Evolutionary conservation across 1,140 invertebrate genomes (phyloP).

Genomic region (Tribolium madens): DNA sequence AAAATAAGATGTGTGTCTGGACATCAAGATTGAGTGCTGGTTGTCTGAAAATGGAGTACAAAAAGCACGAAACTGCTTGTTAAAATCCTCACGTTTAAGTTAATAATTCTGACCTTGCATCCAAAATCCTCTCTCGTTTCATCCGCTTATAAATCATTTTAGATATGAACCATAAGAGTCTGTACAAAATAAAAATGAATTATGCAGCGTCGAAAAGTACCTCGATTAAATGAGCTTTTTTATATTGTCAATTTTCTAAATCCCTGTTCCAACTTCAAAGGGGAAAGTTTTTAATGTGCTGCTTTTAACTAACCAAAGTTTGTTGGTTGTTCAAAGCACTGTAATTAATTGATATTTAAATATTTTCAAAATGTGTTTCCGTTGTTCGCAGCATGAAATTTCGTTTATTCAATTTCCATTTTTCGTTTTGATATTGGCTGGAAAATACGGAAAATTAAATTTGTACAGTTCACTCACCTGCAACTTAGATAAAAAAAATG

Average conservation of each 20-base stretch:
- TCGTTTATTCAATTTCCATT: too few species aligned
- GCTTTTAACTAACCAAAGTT: neutral
- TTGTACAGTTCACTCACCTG: neutral
- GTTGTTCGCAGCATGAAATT: too few species aligned
- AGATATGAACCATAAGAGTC: neutral
- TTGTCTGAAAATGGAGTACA: too few species aligned
- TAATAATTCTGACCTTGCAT: slow-evolving; percentile 15
- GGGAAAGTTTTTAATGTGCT: neutral
- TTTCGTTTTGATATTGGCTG: too few species aligned
- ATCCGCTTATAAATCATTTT: slow-evolving; percentile 12
- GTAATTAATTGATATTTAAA: neutral
- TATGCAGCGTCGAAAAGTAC: neutral
- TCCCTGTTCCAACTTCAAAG: neutral
- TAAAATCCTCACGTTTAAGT: slow-evolving; percentile 10
- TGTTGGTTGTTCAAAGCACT: neutral
- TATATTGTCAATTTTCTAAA: neutral
- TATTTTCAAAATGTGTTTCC: too few species aligned
- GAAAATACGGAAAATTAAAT: neutral
- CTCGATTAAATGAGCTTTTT: too few species aligned
- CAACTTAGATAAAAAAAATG: neutral
- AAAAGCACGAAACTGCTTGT: neutral
- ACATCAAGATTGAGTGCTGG: too few species aligned
- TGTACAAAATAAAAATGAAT: neutral
- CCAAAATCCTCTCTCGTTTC: neutral
- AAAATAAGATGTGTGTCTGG: too few species aligned